Evolutionary conservation across 2,797 vertebrate species (phyloP), one percentile per base, ranked within the genome.

Genomic region (Sternarchorhynchus goeldii): DNA sequence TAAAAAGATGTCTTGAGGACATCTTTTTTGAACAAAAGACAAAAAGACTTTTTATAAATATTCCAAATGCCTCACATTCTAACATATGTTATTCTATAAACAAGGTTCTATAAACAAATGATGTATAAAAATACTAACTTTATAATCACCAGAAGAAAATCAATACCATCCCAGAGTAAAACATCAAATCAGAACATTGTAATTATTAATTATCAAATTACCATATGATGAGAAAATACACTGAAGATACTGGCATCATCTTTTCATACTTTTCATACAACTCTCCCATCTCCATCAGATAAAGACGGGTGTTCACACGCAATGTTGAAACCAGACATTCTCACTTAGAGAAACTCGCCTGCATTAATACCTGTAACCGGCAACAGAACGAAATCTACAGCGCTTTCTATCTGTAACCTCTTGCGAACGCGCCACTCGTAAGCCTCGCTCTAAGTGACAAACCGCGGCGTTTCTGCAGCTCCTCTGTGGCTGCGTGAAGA

Each of bases 401-500:
- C 25, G 25, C 45, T 12, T 14, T 12, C 32, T 5, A 36, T 29
- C 8, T 18, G 55, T 58, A 53, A 74, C n/a, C 17, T 6, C 17
- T n/a, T n/a, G n/a, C 10, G 3, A 55, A 60, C 64, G 25, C 32
- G 21, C 45, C 56, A 36, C 73, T 58, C 45, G 55, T 76, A 50
- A 76, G 66, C 57, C 64, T 79, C 62, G 67, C 53, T 79, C 78
- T 60, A 18, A 5, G 17, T 20, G 12, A 75, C 59, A 72, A 65
- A 81, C 41, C 76, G 53, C 58, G 21, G 62, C 73, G 45, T 12
- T 50, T 50, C 45, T 50, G 45, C 81, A 73, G 58, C 21, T 57
- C 20, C 69, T 4, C 32, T 59, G 66, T 53, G 67, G 21, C 64
- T 78, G 75, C 50, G 36, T 75, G 65, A 82, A 75, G 67, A 78